These are phyloP conservation scores for Sylvia atricapilla DNA, from an alignment of 2,113 vertebrate genomes.

Conservation along the genomic window DNA sequence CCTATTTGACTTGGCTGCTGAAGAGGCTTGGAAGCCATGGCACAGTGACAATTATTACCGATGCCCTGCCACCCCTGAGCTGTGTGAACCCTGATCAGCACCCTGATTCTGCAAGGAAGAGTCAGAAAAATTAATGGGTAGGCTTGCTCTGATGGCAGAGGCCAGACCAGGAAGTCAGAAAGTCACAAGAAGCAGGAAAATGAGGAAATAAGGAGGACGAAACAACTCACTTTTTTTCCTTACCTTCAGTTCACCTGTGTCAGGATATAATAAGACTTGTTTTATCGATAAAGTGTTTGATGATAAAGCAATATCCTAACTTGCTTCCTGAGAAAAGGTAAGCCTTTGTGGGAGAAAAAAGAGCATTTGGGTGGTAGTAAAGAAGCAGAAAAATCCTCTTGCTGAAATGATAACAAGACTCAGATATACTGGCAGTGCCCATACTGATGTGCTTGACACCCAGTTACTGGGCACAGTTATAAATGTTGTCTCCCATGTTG, in stretches of 20 bases:
- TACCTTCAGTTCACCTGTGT: neutral
- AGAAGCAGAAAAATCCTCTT: neutral
- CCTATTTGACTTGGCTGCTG: neutral
- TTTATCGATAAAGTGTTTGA: neutral
- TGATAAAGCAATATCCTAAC: neutral
- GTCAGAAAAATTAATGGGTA: neutral
- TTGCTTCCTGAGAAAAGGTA: neutral
- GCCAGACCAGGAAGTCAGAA: neutral
- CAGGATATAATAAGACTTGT: neutral
- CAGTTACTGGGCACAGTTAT: neutral
- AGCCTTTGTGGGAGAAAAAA: neutral
- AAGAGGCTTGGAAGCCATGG: neutral
- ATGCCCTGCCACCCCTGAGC: neutral
- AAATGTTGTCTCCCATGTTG: neutral
- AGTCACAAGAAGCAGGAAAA: neutral
- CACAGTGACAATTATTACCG: neutral
- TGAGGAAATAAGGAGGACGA: neutral
- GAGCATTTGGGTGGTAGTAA: neutral
- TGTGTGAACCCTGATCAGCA: neutral
- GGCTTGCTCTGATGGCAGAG: neutral
- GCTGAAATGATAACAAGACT: neutral
- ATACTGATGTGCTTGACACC: fast-evolving
- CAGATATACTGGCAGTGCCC: neutral
- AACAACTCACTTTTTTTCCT: neutral
- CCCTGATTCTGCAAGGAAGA: neutral